Evolutionary conservation across 2,113 vertebrate genomes (phyloP).

Genomic region (Pao palembangensis): DNA sequence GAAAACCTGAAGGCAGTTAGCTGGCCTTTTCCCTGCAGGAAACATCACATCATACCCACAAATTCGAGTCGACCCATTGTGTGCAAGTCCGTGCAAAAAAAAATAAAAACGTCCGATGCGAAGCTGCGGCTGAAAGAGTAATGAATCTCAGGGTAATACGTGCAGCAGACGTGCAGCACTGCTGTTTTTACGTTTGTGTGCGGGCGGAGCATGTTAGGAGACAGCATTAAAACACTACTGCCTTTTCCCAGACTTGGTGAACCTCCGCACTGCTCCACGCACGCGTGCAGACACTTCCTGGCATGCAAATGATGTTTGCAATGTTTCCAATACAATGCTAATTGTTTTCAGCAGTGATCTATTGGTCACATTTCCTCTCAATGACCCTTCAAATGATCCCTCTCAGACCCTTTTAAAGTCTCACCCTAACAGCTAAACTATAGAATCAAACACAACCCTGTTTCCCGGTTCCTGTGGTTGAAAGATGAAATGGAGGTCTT

Average conservation of each 20-base stretch:
- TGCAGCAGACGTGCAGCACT: background rate
- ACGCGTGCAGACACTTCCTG: too few species aligned
- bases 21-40: conserved; percentile 65
- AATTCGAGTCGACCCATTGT: conserved; percentile 29
- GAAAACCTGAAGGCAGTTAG: conserved; percentile 69
- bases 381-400: too few species aligned
- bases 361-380: too few species aligned
- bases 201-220: conserved; percentile 26
- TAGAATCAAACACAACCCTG: too few species aligned
- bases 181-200: conserved; percentile 7
- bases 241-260: conserved; percentile 35
- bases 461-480: too few species aligned
- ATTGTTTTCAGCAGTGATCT: too few species aligned
- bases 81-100: background rate
- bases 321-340: too few species aligned
- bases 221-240: conserved; percentile 33
- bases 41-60: conserved; percentile 51
- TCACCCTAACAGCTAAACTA: too few species aligned
- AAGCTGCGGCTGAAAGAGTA: conserved; percentile 20
- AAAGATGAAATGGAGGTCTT: too few species aligned
- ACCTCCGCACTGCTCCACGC: conserved; percentile 2
- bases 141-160: background rate
- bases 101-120: conserved; percentile 1
- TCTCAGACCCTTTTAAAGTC: too few species aligned
- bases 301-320: too few species aligned